A percentile compares a stretch with the other conserved stretches of the same genome.
Conservation (phyloP, 2,888 invertebrate genomes). For the Drosophila monieri region DNA sequence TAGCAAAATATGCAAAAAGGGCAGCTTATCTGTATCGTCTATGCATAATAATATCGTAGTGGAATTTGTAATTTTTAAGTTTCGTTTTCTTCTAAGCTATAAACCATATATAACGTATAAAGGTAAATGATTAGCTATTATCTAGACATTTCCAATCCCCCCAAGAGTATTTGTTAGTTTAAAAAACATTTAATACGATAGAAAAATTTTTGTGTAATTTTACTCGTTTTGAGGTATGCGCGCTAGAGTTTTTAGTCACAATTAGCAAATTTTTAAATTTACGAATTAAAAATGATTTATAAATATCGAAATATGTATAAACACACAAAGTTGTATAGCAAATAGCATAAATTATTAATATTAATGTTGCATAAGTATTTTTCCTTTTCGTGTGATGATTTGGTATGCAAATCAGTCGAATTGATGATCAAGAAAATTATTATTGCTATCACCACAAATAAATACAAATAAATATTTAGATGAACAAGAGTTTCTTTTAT, state of each 20-base stretch:
- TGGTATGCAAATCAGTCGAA: conserved; percentile 62
- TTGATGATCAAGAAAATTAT: conserved; percentile 42
- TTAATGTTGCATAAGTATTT: conserved; percentile 42
- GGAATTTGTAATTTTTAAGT: conserved; percentile 69
- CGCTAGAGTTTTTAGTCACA: conserved; percentile 74
- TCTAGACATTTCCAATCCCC: conserved; percentile 14
- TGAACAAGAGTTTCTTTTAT: conserved; percentile 55
- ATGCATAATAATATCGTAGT: conserved; percentile 70
- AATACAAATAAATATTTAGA: conserved; percentile 70
- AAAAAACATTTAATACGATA: conserved; percentile 28
- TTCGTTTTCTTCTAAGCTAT: conserved; percentile 51
- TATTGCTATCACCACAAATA: conserved; percentile 52
- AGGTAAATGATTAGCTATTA: conserved; percentile 42
- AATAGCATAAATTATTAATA: conserved; percentile 73
- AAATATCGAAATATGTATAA: conserved; percentile 32
- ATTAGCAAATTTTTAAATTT: conserved; percentile 76
- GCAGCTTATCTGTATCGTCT: conserved; percentile 54
- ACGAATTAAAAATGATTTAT: conserved; percentile 18
- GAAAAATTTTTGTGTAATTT: conserved; percentile 54
- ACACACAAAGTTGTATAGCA: conserved; percentile 63
- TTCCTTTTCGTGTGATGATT: conserved; percentile 48
- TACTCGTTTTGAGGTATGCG: conserved; percentile 21
- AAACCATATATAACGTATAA: conserved; percentile 51
- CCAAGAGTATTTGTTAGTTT: conserved; percentile 43
- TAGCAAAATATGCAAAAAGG: conserved; percentile 69